Evolutionary conservation across 2,113 vertebrate species (phyloP), one percentile per base, ranked within the genome.

Genomic region (Chauna torquata): DNA sequence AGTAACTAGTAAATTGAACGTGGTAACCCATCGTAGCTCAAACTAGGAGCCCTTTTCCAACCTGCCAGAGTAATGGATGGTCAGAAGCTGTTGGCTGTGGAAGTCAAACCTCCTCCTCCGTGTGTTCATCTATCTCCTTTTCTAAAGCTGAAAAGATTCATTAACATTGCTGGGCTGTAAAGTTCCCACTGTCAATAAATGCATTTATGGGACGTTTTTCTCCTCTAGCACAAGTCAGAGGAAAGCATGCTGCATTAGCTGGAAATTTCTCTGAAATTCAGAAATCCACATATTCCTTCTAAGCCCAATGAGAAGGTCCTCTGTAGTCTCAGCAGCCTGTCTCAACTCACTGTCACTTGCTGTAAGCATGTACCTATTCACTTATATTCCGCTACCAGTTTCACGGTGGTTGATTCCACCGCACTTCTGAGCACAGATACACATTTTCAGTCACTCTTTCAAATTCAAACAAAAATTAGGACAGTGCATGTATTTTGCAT

Each of bases 361-460:
- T 27, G 28, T 16, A 42, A 49, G 71, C 55, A 36, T 0, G 3
- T 5, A 16, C 28, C 62, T 40, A 8, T 11, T 58, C 18, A 11
- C 34, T 50, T 12, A 4, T 9, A 3, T 8, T 40, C 38, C 14
- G 47, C 68, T 34, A 7, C 25, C 66, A 25, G 38, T 44, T 4
- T 47, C 49, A 22, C 0, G 4, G 28, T 0, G 25, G 49, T 27
- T 6, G 15, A 70, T 52, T 59, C 50, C 18, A 44, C n/a, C 32
- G 66, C 30, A 3, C 9, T 59, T n/a, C 15, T 8, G n/a, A 66
- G 57, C 15, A 61, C 25, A 38, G n/a, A 49, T 4, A 13, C 0
- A 24, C 24, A 22, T 42, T 42, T 24, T 32, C 22, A 34, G 12
- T 38, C 12, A 14, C 44, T 34, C 54, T 49, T 49, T 54, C 62